Conservation (phyloP, 2,888 invertebrate species). For the Catocala sponsa region DNA sequence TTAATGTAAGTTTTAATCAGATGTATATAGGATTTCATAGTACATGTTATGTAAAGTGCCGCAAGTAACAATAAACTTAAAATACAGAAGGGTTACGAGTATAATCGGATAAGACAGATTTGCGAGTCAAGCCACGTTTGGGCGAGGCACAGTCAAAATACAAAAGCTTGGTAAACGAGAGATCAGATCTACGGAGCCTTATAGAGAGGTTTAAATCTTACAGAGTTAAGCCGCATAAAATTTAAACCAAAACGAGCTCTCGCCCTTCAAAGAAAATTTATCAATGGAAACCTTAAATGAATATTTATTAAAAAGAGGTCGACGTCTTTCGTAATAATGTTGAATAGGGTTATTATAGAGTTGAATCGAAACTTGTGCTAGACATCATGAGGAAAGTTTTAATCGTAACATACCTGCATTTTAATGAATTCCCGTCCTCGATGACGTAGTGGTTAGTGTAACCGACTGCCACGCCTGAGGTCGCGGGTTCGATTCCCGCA, state of each 20-base stretch:
- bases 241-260: conserved; percentile 18
- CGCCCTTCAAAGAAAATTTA: conserved; percentile 33
- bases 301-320: conserved; percentile 31
- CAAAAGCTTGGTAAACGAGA: conserved; percentile 26
- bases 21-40: conserved; percentile 1
- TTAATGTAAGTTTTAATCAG: not conserved
- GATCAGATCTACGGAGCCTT: conserved; percentile 12
- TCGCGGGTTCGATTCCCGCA: no score
- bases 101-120: conserved; percentile 31
- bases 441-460: no score
- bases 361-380: no score
- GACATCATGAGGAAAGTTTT: no score
- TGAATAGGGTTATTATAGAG: conserved; percentile 16
- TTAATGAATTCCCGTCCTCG: no score
- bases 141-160: conserved; percentile 34
- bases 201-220: conserved; percentile 12
- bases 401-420: no score
- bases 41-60: conserved; percentile 9
- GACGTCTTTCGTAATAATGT: conserved; percentile 8
- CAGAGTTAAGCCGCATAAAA: conserved; percentile 17
- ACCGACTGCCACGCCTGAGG: no score
- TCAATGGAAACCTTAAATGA: conserved; percentile 27
- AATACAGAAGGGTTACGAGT: conserved; percentile 23
- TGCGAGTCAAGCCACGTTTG: conserved; percentile 41
- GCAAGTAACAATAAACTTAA: conserved; percentile 31